A percentile compares a stretch with the other conserved stretches of the same genome.
Conservation (phyloP, 1,140 invertebrate species). For the Tachypleus tridentatus region DNA sequence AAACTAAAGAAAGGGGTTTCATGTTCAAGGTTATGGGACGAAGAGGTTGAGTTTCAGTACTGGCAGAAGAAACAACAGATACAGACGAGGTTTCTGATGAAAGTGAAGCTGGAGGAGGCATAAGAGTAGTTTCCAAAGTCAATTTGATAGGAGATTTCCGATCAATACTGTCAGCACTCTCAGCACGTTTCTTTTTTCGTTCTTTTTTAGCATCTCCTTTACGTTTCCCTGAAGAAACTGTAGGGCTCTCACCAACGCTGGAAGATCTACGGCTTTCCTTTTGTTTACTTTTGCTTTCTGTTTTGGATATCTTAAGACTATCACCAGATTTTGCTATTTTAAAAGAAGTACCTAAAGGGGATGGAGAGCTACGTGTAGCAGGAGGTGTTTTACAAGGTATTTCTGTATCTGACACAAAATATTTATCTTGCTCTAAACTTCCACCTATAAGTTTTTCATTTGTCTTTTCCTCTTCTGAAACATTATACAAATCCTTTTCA, state of each 20-base stretch:
- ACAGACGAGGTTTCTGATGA: constrained; percentile 1
- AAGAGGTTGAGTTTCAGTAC: constrained; percentile 15
- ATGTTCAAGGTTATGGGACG: constrained; percentile 22
- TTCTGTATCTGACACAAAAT: constrained; percentile 1
- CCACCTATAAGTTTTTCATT: neutral
- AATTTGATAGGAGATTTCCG: constrained; percentile 16
- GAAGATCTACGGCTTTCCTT: constrained; percentile 21
- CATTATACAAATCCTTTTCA: neutral
- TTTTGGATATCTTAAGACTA: constrained; percentile 19
- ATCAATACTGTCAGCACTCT: constrained; percentile 19
- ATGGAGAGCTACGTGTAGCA: neutral
- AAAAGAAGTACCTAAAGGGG: constrained; percentile 16
- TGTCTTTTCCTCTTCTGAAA: neutral
- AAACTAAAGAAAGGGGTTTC: constrained; percentile 13
- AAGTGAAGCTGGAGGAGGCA: constrained; percentile 16
- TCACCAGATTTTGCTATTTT: constrained; percentile 21
- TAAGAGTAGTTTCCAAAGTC: constrained; percentile 18
- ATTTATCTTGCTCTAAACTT: neutral
- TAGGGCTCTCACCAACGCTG: constrained; percentile 12
- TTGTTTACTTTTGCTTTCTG: constrained; percentile 14
- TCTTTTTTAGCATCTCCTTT: constrained; percentile 43
- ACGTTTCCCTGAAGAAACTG: constrained; percentile 37
- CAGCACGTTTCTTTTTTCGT: constrained; percentile 52
- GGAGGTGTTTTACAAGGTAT: neutral
- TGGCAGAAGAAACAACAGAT: constrained; percentile 3